Conservation (phyloP, 2,888 invertebrate genomes). For the Gastrophysa polygoni region DNA sequence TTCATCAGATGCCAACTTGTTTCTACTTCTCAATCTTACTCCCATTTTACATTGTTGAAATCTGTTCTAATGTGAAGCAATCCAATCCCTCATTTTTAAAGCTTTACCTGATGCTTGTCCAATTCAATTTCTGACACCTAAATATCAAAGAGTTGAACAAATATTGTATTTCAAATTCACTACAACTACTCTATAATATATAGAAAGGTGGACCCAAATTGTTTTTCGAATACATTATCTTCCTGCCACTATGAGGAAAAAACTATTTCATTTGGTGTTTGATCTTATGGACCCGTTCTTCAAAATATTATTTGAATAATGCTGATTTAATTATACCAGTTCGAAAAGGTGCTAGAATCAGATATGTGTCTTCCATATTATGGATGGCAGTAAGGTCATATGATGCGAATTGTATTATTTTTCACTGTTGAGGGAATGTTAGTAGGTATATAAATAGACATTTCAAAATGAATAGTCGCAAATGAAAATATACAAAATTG, state of each 20-base stretch:
- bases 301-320: neutral
- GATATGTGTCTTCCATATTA: neutral
- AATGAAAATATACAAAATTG: neutral
- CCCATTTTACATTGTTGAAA: neutral
- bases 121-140: slow-evolving; percentile 35
- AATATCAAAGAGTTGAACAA: neutral
- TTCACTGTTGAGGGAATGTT: neutral
- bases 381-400: neutral
- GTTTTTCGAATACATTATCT: slow-evolving; percentile 18
- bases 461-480: neutral
- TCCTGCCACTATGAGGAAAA: slow-evolving; percentile 14
- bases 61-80: neutral
- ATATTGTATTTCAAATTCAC: slow-evolving; percentile 10
- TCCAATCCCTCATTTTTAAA: slow-evolving; percentile 37
- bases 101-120: no score
- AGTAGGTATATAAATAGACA: neutral
- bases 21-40: no score
- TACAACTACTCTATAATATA: slow-evolving; percentile 22
- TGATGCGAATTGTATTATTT: no score
- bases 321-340: neutral
- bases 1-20: no score
- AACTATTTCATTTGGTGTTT: slow-evolving; percentile 15
- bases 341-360: neutral
- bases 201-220: slow-evolving; percentile 40
- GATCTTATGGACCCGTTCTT: slow-evolving; percentile 15